Percentiles rank a stretch among this genome's conserved stretches.
Conservation (phyloP, 2,888 invertebrate genomes). For the Dysmachus trigonus region DNA sequence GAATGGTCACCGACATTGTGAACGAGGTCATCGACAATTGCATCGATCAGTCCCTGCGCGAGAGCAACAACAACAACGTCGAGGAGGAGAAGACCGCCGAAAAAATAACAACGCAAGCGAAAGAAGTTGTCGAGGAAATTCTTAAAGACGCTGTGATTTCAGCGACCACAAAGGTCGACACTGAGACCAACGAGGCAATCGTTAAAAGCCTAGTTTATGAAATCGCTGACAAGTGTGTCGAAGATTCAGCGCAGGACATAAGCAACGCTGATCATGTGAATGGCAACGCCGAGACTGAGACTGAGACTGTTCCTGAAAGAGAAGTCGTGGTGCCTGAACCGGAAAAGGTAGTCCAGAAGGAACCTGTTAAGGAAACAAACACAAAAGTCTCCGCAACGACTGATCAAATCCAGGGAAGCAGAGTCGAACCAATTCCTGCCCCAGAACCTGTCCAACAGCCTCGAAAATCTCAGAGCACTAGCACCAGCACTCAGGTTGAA, state of each 20-base stretch:
- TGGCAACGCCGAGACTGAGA: constrained; percentile 20
- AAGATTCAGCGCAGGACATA: constrained; percentile 6
- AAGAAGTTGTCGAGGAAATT: constrained; percentile 67
- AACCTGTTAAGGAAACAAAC: not conserved
- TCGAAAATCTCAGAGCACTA: constrained; percentile 80
- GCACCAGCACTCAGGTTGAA: constrained; percentile 85
- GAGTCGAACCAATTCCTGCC: constrained; percentile 44
- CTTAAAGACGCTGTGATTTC: constrained; percentile 66
- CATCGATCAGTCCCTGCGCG: constrained; percentile 49
- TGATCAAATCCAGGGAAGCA: constrained; percentile 1
- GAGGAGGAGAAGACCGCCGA: constrained; percentile 51
- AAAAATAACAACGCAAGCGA: constrained; percentile 60
- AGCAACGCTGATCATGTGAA: not conserved
- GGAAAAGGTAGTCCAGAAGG: not conserved
- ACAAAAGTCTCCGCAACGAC: not conserved
- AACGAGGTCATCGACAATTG: constrained; percentile 60
- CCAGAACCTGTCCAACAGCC: constrained; percentile 55
- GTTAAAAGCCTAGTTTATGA: constrained; percentile 51
- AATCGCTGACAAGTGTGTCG: constrained; percentile 50
- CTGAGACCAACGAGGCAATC: constrained; percentile 47
- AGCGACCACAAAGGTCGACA: constrained; percentile 55
- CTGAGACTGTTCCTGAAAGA: constrained; percentile 45
- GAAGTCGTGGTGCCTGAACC: constrained; percentile 49
- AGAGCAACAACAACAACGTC: constrained; percentile 50
- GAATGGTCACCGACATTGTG: constrained; percentile 59